Conservation (phyloP, 2,888 invertebrate species). For the Morpho helenor region DNA sequence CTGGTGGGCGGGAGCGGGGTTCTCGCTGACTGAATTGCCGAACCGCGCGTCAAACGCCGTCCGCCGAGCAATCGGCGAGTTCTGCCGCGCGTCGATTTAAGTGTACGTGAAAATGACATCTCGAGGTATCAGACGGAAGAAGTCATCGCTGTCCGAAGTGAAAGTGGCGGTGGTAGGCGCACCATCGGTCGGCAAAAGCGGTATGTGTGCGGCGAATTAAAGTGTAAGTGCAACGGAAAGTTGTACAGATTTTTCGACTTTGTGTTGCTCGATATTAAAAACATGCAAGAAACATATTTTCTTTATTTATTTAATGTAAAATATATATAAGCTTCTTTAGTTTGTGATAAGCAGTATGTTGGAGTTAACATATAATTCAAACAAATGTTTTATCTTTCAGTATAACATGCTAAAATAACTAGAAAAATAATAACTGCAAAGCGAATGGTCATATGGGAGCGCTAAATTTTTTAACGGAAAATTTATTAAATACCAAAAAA, state of each 20-base stretch:
- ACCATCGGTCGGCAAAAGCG: slow-evolving; percentile 95
- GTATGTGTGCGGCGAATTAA: slow-evolving; percentile 74
- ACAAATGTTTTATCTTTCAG: too few species aligned
- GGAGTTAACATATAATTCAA: too few species aligned
- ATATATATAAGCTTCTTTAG: too few species aligned
- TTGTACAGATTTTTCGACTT: neutral
- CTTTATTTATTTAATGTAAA: too few species aligned
- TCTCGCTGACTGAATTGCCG: slow-evolving; percentile 43
- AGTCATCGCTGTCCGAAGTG: slow-evolving; percentile 92
- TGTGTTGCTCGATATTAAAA: too few species aligned
- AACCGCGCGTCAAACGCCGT: slow-evolving; percentile 36
- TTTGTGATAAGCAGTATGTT: too few species aligned
- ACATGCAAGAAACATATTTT: too few species aligned
- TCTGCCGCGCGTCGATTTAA: slow-evolving; percentile 35
- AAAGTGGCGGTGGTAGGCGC: slow-evolving; percentile 95
- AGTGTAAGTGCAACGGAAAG: slow-evolving; percentile 10
- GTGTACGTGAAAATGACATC: slow-evolving; percentile 81
- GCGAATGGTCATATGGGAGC: too few species aligned
- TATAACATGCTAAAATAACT: too few species aligned
- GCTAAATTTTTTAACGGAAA: too few species aligned
- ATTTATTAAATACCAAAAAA: too few species aligned
- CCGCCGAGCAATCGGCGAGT: slow-evolving; percentile 42
- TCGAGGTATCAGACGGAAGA: slow-evolving; percentile 91
- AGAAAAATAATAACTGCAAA: too few species aligned
- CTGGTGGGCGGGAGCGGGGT: slow-evolving; percentile 51